Evolutionary conservation across 2,888 invertebrate species (phyloP).

Genomic region (Neoitamus cyanurus): DNA sequence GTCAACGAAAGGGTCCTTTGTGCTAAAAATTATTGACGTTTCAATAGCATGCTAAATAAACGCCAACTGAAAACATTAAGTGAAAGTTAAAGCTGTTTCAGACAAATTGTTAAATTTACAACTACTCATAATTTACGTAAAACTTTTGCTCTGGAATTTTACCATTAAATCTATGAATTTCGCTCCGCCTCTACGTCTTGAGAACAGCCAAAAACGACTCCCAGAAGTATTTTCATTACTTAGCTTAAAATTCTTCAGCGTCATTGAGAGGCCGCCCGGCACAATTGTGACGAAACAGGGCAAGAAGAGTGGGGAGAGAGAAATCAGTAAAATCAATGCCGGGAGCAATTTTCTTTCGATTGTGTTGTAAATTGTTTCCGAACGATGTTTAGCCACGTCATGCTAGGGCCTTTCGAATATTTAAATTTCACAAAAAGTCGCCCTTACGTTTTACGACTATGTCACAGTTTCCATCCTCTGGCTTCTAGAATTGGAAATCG

Average conservation of each 20-base stretch:
- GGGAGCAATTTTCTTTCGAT: constrained; percentile 41
- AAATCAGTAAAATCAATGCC: constrained; percentile 41
- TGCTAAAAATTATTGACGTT: not conserved
- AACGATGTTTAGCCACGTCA: constrained; percentile 42
- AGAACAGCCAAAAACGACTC: not conserved
- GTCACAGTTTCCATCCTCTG: constrained; percentile 7
- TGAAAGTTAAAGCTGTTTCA: not conserved
- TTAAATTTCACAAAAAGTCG: constrained; percentile 31
- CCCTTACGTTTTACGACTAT: constrained; percentile 28
- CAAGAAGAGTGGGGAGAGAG: not conserved
- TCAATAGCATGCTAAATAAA: not conserved
- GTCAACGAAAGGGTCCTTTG: too few relatives aligned
- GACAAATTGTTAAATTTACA: not conserved
- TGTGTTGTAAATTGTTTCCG: constrained; percentile 43
- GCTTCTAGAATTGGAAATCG: constrained; percentile 23
- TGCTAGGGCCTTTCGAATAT: not conserved
- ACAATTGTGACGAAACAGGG: not conserved
- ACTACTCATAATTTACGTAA: not conserved
- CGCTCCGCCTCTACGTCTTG: not conserved
- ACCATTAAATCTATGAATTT: not conserved
- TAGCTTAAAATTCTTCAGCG: not conserved
- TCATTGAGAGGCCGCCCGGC: not conserved
- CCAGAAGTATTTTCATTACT: not conserved
- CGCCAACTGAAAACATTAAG: not conserved
- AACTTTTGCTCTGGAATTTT: not conserved